These are phyloP conservation scores for Spodoptera litura DNA, from an alignment of 1,140 invertebrate species.

Conservation along the genomic window DNA sequence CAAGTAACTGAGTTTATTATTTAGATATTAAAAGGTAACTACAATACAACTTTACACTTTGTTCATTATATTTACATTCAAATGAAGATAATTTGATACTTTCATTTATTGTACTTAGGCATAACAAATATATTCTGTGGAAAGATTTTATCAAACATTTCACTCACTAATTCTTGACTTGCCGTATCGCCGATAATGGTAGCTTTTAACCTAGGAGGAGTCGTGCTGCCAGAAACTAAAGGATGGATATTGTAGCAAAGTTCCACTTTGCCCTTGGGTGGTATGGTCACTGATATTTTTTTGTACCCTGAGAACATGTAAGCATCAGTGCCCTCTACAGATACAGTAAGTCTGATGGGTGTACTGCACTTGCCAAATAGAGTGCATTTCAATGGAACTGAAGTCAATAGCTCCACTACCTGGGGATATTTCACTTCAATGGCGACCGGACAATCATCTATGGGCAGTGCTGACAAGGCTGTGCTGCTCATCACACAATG, in stretches of 20 bases:
- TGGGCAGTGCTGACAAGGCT: constrained; percentile 86
- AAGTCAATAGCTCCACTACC: constrained; percentile 90
- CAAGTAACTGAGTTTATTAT: constrained; percentile 79
- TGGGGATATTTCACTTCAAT: constrained; percentile 91
- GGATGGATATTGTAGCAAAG: constrained; percentile 92
- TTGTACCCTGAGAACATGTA: constrained; percentile 97
- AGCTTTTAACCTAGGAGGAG: constrained; percentile 89
- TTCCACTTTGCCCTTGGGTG: constrained; percentile 88
- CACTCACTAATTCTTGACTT: constrained; percentile 73
- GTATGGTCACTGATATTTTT: constrained; percentile 90
- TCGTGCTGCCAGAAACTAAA: constrained; percentile 89
- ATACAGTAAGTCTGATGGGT: constrained; percentile 91
- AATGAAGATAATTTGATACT: constrained; percentile 61
- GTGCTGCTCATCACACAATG: constrained; percentile 79
- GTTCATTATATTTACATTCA: constrained; percentile 72
- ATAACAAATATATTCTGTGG: constrained; percentile 84
- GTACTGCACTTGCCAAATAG: constrained; percentile 91
- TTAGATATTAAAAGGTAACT: constrained; percentile 79
- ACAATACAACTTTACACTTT: constrained; percentile 75
- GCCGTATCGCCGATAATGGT: constrained; percentile 84
- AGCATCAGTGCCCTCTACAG: constrained; percentile 93
- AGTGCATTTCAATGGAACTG: constrained; percentile 90
- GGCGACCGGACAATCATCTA: constrained; percentile 90
- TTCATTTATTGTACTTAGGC: constrained; percentile 83
- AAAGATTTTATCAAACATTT: constrained; percentile 82